Evolutionary conservation across 2,113 vertebrate genomes (phyloP), one percentile per base, ranked within the genome.

Genomic region (Tympanuchus pallidicinctus): DNA sequence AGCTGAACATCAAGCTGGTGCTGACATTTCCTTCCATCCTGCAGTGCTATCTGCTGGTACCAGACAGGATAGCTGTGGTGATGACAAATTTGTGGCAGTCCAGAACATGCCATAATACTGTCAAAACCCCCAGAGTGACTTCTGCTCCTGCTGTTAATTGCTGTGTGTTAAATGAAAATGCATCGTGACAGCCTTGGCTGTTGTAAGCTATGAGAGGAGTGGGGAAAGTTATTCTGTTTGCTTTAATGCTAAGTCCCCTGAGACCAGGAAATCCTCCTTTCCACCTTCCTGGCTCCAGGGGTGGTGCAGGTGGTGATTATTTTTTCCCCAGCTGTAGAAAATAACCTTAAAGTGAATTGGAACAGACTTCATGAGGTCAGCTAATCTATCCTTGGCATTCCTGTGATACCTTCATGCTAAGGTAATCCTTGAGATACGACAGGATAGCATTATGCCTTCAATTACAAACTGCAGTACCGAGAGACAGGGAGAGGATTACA

Each of bases 31-130:
- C 47, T 32, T 8, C 0, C 5, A 10, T 70, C 83, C 76, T 6
- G 8, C 80, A 40, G 72, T 38, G 74, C 86, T 80, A 66, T 45
- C 88, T 95, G 92, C 67, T 67, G 50, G 85, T 64, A 52, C 13
- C 82, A 61, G 38, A 4, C 81, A 66, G 84, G 69, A 54, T 61
- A 81, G 86, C 83, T 88, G 86, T 20, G 14, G 74, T 57, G 84
- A 10, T 79, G 79, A 88, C 82, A 64, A 24, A 63, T 86, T 82
- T 90, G 82, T 88, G 90, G 82, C 64, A 76, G 72, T 43, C 75
- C 79, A 82, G 71, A 54, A 30, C 4, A 4, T 30, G 0, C 65
- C n/a, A 2, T 79, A 32, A 52, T 76, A 59, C 75, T 92, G 72
- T 64, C 45, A 25, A 59, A 22, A 25, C 34, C 57, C 75, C 63